Percentiles rank a stretch among this genome's conserved stretches.
These are phyloP conservation scores for Nematolebias whitei DNA, from an alignment of 2,113 vertebrate genomes.

Conservation along the genomic window DNA sequence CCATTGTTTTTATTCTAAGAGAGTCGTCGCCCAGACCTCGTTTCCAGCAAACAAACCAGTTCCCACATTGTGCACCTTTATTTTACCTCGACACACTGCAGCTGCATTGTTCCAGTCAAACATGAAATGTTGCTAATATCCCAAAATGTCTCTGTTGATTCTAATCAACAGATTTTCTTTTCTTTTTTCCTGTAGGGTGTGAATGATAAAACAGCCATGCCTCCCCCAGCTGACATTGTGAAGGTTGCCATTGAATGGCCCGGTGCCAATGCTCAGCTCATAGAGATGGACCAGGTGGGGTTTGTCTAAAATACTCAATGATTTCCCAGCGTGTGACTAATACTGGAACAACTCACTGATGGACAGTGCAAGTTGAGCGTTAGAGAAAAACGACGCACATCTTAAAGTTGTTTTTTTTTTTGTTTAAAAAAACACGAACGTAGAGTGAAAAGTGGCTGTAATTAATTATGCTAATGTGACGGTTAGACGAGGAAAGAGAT, in stretches of 20 bases:
- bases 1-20: no score
- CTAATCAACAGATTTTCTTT: neutral
- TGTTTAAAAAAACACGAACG: neutral
- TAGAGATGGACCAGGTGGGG: constrained; percentile 97
- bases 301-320: neutral
- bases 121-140: neutral
- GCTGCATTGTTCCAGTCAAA: neutral
- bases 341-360: neutral
- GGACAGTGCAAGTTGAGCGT: neutral
- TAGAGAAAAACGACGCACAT: neutral
- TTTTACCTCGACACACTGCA: neutral
- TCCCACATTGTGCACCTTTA: no score
- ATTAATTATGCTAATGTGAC: no score
- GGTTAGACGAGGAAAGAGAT: no score
- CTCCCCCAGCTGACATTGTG: constrained; percentile 93
- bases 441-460: no score
- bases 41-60: no score
- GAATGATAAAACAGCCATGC: constrained; percentile 79
- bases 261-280: constrained; percentile 95
- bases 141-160: neutral
- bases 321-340: neutral
- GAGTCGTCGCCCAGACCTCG: neutral
- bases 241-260: constrained; percentile 99
- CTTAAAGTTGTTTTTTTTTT: neutral
- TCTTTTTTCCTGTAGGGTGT: constrained; percentile 32